Percentiles rank a stretch among this genome's conserved stretches.
phyloP scores from a whole-genome alignment of 2,113 vertebrate genomes.

The Arenaria interpres region DNA sequence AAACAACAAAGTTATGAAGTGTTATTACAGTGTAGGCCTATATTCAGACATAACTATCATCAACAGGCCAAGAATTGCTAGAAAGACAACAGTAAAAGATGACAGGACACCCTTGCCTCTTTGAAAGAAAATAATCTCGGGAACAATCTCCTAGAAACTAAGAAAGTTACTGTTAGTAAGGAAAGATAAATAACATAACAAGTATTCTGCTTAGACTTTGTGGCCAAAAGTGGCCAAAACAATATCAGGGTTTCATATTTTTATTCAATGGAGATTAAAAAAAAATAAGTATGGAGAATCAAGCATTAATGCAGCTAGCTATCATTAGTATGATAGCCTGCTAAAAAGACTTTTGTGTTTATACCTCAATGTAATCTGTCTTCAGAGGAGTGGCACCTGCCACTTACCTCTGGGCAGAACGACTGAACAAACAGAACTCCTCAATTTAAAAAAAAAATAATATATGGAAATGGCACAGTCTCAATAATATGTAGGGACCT shows the following conservation, averaged over 20 bases:
- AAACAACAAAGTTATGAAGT: not conserved
- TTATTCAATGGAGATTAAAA: not conserved
- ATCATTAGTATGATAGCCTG: not conserved
- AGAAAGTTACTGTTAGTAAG: not conserved
- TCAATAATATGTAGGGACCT: not conserved
- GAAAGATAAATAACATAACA: not conserved
- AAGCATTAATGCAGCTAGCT: not conserved
- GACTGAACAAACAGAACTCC: not conserved
- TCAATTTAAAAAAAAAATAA: not conserved
- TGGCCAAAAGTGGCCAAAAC: not conserved
- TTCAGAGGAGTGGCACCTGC: not conserved
- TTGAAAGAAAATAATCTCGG: not conserved
- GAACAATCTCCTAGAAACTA: not conserved
- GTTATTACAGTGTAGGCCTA: not conserved
- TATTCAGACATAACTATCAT: not conserved
- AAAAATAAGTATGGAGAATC: not conserved
- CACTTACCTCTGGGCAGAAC: not conserved
- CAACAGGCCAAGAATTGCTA: not conserved
- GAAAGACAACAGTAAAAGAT: not conserved
- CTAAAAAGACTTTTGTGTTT: not conserved
- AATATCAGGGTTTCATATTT: not conserved
- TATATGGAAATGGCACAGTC: not conserved
- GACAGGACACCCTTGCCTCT: not conserved
- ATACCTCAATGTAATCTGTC: not conserved
- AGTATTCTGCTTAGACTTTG: not conserved